These are phyloP conservation scores for Corythornis leucogaster DNA, from an alignment of 2,797 vertebrate genomes.

Conservation along the genomic window DNA sequence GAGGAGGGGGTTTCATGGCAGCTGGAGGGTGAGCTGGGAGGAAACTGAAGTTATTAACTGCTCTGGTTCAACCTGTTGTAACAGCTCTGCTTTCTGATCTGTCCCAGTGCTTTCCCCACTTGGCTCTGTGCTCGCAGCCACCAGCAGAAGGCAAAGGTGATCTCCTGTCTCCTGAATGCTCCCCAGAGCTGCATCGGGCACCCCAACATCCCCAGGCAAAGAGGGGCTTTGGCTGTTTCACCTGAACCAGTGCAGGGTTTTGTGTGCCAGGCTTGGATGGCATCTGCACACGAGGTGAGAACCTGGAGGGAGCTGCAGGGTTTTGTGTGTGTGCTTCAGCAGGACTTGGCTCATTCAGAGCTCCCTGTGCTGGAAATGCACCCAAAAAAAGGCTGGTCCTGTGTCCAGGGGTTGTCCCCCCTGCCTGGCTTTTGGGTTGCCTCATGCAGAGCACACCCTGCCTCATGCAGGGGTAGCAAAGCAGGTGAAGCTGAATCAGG, in stretches of 20 bases:
- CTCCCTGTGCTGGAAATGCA: neutral
- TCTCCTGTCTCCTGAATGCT: neutral
- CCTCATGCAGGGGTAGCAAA: neutral
- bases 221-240: neutral
- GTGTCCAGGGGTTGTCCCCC: neutral
- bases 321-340: neutral
- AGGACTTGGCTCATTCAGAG: neutral
- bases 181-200: neutral
- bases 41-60: neutral
- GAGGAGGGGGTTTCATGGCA: neutral
- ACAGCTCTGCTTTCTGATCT: neutral
- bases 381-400: neutral
- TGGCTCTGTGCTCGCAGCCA: accelerated
- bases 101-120: neutral
- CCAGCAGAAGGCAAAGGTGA: neutral
- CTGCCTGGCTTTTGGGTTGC: no score
- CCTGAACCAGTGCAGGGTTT: neutral
- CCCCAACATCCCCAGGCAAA: neutral
- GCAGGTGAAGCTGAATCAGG: neutral
- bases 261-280: neutral
- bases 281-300: neutral
- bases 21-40: neutral
- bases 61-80: neutral
- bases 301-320: neutral
- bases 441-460: neutral